Percentiles rank a stretch among this genome's conserved stretches.
Conservation (phyloP, 2,113 vertebrate genomes). For the Setophaga petechia region DNA sequence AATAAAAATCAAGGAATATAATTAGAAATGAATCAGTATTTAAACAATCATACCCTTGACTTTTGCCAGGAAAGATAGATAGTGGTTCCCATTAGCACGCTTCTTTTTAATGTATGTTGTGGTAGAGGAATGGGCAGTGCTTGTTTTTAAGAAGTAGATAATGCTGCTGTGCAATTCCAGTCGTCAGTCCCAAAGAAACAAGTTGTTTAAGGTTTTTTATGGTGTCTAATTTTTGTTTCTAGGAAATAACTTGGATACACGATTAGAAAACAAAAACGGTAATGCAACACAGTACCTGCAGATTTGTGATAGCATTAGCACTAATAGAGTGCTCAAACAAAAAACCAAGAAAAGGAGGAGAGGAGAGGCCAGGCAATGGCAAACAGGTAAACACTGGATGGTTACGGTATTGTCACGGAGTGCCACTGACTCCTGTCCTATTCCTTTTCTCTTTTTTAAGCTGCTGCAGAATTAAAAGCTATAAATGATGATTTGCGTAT, state of each 20-base stretch:
- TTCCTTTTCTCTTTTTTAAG: slow-evolving; percentile 11
- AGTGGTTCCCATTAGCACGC: background rate
- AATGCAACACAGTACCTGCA: slow-evolving; percentile 90
- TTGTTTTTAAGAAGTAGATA: background rate
- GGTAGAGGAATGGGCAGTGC: background rate
- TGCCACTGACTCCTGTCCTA: slow-evolving; percentile 35
- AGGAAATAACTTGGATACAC: slow-evolving; percentile 89
- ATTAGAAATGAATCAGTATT: background rate
- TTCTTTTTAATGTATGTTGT: background rate
- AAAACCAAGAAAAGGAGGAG: slow-evolving; percentile 94
- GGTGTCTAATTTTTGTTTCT: slow-evolving; percentile 65
- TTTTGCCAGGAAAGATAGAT: background rate
- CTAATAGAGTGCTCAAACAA: slow-evolving; percentile 90
- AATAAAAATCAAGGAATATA: background rate
- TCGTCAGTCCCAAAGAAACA: slow-evolving; percentile 21
- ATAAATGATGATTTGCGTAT: slow-evolving; percentile 31
- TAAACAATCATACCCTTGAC: background rate
- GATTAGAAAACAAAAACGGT: slow-evolving; percentile 90
- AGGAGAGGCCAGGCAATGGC: slow-evolving; percentile 92
- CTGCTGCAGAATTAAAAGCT: slow-evolving; percentile 13
- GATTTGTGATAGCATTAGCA: slow-evolving; percentile 88
- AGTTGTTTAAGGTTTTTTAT: slow-evolving; percentile 64
- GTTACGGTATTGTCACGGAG: slow-evolving; percentile 42
- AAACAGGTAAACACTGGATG: slow-evolving; percentile 87
- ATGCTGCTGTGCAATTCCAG: slow-evolving; percentile 51